A percentile compares a stretch with the other conserved stretches of the same genome.
These are phyloP conservation scores for Catostomus latipinnis DNA, from an alignment of 2,797 vertebrate species.

Conservation along the genomic window DNA sequence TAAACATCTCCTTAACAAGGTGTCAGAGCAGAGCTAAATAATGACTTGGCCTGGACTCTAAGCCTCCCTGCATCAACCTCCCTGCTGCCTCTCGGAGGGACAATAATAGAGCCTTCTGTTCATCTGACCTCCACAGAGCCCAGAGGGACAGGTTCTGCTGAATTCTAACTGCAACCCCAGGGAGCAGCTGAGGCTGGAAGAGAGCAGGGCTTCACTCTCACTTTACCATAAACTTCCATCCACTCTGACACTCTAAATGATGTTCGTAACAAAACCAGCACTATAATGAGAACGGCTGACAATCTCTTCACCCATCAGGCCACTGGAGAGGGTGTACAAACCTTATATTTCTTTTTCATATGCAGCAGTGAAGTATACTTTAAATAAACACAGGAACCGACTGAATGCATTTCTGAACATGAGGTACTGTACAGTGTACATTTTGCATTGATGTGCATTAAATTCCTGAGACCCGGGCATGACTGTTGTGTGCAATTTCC, in stretches of 20 bases:
- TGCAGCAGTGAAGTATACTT: neutral
- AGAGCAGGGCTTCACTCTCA: conserved; percentile 24
- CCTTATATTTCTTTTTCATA: conserved; percentile 4
- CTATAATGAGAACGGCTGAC: conserved; percentile 47
- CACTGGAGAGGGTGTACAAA: conserved; percentile 27
- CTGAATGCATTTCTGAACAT: neutral
- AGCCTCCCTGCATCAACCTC: conserved; percentile 34
- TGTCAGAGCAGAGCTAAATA: conserved; percentile 62
- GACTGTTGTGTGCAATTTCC: no score
- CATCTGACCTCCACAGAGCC: conserved; percentile 42
- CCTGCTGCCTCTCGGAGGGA: conserved; percentile 46
- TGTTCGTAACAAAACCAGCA: conserved; percentile 45
- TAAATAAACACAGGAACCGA: conserved; percentile 7
- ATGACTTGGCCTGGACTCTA: conserved; percentile 51
- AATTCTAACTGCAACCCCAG: conserved; percentile 48
- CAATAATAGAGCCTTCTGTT: conserved; percentile 47
- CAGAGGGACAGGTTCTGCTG: conserved; percentile 41
- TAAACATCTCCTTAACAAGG: conserved; percentile 58
- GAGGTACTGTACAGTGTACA: neutral
- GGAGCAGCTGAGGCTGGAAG: conserved; percentile 24
- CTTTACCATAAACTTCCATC: conserved; percentile 44
- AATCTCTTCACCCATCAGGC: conserved; percentile 17
- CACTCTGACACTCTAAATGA: conserved; percentile 58
- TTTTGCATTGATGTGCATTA: neutral
- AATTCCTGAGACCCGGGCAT: no score